Base-by-base conservation (phyloP, 1,140 invertebrate species). In the Prorops nasuta region DNA sequence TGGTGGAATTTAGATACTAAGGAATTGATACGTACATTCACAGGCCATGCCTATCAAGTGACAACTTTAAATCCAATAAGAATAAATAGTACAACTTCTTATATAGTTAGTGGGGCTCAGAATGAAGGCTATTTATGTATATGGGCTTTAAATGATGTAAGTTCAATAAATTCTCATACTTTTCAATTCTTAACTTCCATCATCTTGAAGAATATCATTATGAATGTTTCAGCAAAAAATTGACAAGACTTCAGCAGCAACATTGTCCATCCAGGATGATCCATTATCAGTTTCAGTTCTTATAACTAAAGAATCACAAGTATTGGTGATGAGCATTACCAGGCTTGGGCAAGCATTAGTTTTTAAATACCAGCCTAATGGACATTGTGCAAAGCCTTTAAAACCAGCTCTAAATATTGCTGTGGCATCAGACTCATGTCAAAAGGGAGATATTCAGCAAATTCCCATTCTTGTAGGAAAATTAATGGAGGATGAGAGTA, bases 341-440 rank as follows among this genome's bases (percentile, higher is more conserved):
- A 81, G 83, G 54, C 87, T 82, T 68, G 91, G 91, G 12, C 83
- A 87, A 32, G 81, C 89, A 35, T 84, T 92, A 68, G 75, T 91
- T 24, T 94, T 90, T 73, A 81, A 86, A 54, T 84, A 88, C 54
- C 83, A 83, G 53, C 74, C 87, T 32, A 91, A 91, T 77, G 86
- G 87, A 80, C 86, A 72, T 42, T 78, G 79, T 47, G 67, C 76
- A 3, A 91, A 90, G 72, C 87, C 87, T 0, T 61, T 90, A 0
- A 89, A 90, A 70, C 86, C 89, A 2, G 82, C 80, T 55, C 71
- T 86, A 9, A 89, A 83, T 2, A 71, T 91, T n/a, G 81, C 85
- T 65, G 80, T 91, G 22, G 82, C 82, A 0, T 83, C 83, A 0
- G 81, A 86, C 61, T 55, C 64, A 10, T 68, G 58, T 32, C 65